Evolutionary conservation across 2,888 invertebrate genomes (phyloP).

Genomic region (Aporophyla lueneburgensis): DNA sequence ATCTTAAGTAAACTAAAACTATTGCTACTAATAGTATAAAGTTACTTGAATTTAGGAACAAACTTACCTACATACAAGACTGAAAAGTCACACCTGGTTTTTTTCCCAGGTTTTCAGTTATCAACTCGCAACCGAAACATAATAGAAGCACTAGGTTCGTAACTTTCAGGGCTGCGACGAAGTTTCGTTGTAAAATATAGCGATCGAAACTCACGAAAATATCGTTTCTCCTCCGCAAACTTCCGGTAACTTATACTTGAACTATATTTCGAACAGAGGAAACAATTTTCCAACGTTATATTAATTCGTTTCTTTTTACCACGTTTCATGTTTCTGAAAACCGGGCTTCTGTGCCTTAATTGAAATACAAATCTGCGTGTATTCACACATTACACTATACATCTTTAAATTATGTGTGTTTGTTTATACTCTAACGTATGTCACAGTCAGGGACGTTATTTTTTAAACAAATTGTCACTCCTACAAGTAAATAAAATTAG

Average conservation of each 20-base stretch:
- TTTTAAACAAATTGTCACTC: neutral
- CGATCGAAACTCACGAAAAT: slow-evolving; percentile 6
- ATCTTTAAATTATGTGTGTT: neutral
- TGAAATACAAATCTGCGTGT: slow-evolving; percentile 13
- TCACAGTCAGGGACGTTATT: neutral
- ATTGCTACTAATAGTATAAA: too few relatives aligned
- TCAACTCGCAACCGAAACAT: neutral
- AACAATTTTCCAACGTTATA: slow-evolving; percentile 25
- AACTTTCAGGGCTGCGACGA: slow-evolving; percentile 11
- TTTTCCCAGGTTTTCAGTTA: neutral
- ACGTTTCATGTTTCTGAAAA: slow-evolving; percentile 8
- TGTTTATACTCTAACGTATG: neutral
- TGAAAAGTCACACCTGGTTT: neutral
- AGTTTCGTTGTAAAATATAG: slow-evolving; percentile 7
- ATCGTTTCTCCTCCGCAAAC: slow-evolving; percentile 23
- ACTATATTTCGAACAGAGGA: slow-evolving; percentile 35
- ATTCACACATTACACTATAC: neutral
- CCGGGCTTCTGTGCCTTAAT: slow-evolving; percentile 22
- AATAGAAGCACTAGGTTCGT: neutral
- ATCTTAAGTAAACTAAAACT: too few relatives aligned
- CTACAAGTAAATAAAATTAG: neutral
- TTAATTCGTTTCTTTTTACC: slow-evolving; percentile 33
- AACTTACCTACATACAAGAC: neutral
- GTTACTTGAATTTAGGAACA: neutral
- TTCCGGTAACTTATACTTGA: slow-evolving; percentile 35